phyloP scores from a whole-genome alignment of 2,113 vertebrate genomes.

The Rhadina sibilatrix region DNA sequence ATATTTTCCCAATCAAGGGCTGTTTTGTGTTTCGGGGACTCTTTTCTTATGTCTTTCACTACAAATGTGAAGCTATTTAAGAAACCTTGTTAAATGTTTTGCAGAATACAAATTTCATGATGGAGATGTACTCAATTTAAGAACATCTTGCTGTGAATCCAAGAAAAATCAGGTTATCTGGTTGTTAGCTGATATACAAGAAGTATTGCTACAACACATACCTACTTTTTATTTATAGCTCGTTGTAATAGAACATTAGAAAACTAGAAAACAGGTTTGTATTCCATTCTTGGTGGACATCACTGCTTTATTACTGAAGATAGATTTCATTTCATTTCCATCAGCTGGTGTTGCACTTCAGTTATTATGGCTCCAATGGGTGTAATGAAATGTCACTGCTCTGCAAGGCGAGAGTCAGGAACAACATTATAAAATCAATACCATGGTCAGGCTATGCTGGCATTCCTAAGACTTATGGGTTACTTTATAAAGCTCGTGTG shows the following conservation, averaged over 20 bases:
- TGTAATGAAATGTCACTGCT: slow-evolving; percentile 77
- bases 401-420: slow-evolving; percentile 57
- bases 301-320: slow-evolving; percentile 75
- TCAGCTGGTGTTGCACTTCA: slow-evolving; percentile 54
- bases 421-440: slow-evolving; percentile 66
- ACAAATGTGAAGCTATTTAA: background rate
- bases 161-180: slow-evolving; percentile 64
- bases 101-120: background rate
- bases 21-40: background rate
- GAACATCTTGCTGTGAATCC: background rate
- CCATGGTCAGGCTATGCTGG: background rate
- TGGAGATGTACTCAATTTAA: background rate
- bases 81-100: background rate
- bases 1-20: accelerated
- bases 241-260: slow-evolving; percentile 48
- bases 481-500: background rate
- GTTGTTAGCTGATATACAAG: slow-evolving; percentile 41
- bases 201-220: background rate
- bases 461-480: background rate
- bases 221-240: slow-evolving; percentile 56
- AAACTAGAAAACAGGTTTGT: slow-evolving; percentile 61
- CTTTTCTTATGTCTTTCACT: background rate
- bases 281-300: slow-evolving; percentile 49
- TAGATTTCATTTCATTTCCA: slow-evolving; percentile 75
- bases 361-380: slow-evolving; percentile 73